Percentiles rank a stretch among this genome's conserved stretches.
Conservation (phyloP, 1,140 invertebrate genomes). For the Delia radicum region DNA sequence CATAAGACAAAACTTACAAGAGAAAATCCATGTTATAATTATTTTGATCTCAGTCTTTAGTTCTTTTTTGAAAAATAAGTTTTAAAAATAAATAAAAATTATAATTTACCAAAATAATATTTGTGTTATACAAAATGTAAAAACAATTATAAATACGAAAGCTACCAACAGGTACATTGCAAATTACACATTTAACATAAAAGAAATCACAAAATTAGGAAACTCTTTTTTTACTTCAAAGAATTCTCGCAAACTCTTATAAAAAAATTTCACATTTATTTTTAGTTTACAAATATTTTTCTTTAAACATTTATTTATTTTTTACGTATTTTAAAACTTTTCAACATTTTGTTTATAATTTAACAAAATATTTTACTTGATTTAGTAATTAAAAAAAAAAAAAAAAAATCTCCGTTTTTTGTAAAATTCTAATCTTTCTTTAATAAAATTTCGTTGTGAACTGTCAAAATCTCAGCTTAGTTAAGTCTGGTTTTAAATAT, state of each 20-base stretch:
- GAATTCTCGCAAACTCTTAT: not conserved
- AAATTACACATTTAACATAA: not conserved
- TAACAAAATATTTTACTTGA: no score
- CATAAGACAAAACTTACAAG: no score
- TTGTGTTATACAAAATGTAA: constrained; percentile 16
- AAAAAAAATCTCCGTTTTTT: no score
- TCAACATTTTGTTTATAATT: not conserved
- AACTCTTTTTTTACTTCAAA: not conserved
- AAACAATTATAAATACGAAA: constrained; percentile 10
- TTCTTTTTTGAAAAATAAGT: no score
- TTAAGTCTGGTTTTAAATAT: no score
- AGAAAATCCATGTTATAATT: no score
- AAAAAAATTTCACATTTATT: no score
- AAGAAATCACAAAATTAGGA: not conserved
- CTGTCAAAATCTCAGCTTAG: constrained; percentile 1
- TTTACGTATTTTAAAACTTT: constrained; percentile 19
- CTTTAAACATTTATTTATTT: not conserved
- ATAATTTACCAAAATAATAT: constrained; percentile 21
- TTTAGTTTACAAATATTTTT: not conserved
- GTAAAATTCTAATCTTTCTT: not conserved
- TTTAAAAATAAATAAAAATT: not conserved
- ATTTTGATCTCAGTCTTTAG: no score
- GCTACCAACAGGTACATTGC: constrained; percentile 17
- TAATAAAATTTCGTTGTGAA: not conserved
- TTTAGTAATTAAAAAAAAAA: no score